Evolutionary conservation across 2,888 invertebrate genomes (phyloP).

Genomic region (Cheilosia impressa): DNA sequence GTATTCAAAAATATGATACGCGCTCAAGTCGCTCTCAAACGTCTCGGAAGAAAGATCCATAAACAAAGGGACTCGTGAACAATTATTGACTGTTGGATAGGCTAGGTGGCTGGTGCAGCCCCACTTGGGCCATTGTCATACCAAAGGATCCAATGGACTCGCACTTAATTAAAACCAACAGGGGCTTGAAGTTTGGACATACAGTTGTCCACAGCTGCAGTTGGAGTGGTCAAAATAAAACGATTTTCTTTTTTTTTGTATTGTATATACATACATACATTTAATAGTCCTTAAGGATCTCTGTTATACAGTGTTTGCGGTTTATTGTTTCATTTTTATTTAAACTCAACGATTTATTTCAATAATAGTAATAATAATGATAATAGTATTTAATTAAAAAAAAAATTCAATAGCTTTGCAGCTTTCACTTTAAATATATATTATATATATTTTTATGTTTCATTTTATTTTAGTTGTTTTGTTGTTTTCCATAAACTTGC

Average conservation of each 20-base stretch:
- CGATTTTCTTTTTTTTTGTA: background rate
- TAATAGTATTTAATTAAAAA: slow-evolving; percentile 54
- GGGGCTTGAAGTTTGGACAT: too few relatives aligned
- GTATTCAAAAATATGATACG: too few relatives aligned
- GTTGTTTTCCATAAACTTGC: slow-evolving; percentile 42
- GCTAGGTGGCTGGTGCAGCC: too few relatives aligned
- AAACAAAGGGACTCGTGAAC: too few relatives aligned
- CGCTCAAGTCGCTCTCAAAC: too few relatives aligned
- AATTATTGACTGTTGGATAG: too few relatives aligned
- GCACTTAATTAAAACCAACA: too few relatives aligned
- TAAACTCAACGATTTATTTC: slow-evolving; percentile 64
- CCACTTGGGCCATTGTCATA: too few relatives aligned
- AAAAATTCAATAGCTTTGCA: slow-evolving; percentile 56
- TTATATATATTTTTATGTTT: slow-evolving; percentile 65
- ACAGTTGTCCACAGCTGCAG: too few relatives aligned
- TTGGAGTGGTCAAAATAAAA: too few relatives aligned
- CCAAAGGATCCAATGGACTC: too few relatives aligned
- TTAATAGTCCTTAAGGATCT: slow-evolving; percentile 30
- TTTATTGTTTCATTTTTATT: slow-evolving; percentile 67
- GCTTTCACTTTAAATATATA: slow-evolving; percentile 39
- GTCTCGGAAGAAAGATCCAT: too few relatives aligned
- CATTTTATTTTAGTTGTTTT: slow-evolving; percentile 44
- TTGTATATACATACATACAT: slow-evolving; percentile 27
- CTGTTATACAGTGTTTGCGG: slow-evolving; percentile 56
- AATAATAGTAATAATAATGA: slow-evolving; percentile 51